Evolutionary conservation across 2,888 invertebrate species (phyloP), one percentile per base, ranked within the genome.

Genomic region (Drosophila parthenogenetica): DNA sequence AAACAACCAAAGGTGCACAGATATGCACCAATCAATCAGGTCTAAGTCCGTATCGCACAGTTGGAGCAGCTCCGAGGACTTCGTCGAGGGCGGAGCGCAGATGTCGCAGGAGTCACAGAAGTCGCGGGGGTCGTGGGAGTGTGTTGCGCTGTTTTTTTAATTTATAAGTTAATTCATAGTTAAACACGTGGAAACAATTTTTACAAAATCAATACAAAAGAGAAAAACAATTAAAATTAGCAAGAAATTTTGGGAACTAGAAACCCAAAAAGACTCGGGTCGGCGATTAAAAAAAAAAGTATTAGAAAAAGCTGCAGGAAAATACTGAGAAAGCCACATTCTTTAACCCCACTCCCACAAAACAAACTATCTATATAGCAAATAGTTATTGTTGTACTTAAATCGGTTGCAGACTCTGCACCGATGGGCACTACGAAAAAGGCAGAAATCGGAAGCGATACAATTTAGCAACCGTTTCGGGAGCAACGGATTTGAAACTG

Each of bases 1-100:
- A 94, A 88, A 94, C 95, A 91, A 85, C 95, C 96, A 51, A 96
- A 94, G 90, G 93, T 95, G 69, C 95, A 93, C 92, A 94, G 94
- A 91, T 95, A 94, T 91, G 92, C 93, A 81, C 94, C 94, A 29
- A 93, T 94, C 69, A 94, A 93, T 85, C 91, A 92, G 90, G 92
- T 92, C 83, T 92, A 92, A 91, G 84, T 69, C 75, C 79, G 57
- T 61, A 58, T 55, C 64, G 71, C 60, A 71, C 64, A 69, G 69
- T 66, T 19, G 61, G 66, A 64, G 63, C 74, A 70, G 69, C 67
- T 74, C 79, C 66, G 51, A 42, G 60, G 54, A 58, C 53, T 65
- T 57, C 49, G 63, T 53, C 39, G 14, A 64, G 39, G 46, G 49
- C 61, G 64, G 71, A 66, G 53, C 39, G 55, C 54, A 48, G 59